These are phyloP conservation scores for Notodonta ziczac DNA, from an alignment of 2,888 invertebrate genomes.

Conservation along the genomic window DNA sequence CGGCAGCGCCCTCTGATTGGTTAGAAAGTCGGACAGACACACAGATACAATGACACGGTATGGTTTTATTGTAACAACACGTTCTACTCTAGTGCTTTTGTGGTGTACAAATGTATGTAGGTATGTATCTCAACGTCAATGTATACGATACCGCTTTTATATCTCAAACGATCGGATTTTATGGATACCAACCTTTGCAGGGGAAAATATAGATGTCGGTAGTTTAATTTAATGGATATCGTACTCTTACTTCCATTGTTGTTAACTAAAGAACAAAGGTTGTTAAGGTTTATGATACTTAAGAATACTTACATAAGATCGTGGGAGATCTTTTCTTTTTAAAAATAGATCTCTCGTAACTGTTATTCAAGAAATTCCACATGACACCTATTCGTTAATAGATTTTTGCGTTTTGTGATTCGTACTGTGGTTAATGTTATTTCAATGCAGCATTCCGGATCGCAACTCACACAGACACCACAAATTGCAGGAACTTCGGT, in stretches of 20 bases:
- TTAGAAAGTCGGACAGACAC: slow-evolving; percentile 57
- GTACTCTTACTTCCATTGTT: background rate
- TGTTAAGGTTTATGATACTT: too few species aligned
- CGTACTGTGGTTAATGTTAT: background rate
- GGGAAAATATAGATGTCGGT: background rate
- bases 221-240: background rate
- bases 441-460: background rate
- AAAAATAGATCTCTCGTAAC: too few species aligned
- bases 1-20: slow-evolving; percentile 47
- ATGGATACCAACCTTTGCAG: background rate
- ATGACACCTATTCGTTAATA: background rate
- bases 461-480: slow-evolving; percentile 4
- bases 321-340: background rate
- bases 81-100: slow-evolving; percentile 66
- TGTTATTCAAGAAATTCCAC: too few species aligned
- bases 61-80: slow-evolving; percentile 65
- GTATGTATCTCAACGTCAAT: slow-evolving; percentile 44
- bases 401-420: background rate
- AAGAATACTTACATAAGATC: background rate
- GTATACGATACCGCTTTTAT: slow-evolving; percentile 1
- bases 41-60: slow-evolving; percentile 53
- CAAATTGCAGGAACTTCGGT: slow-evolving; percentile 24
- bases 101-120: slow-evolving; percentile 58
- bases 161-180: background rate
- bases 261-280: background rate